Percentiles rank a stretch among this genome's conserved stretches.
These are phyloP conservation scores for Danio kyathit DNA, from an alignment of 2,797 vertebrate genomes.

Conservation along the genomic window DNA sequence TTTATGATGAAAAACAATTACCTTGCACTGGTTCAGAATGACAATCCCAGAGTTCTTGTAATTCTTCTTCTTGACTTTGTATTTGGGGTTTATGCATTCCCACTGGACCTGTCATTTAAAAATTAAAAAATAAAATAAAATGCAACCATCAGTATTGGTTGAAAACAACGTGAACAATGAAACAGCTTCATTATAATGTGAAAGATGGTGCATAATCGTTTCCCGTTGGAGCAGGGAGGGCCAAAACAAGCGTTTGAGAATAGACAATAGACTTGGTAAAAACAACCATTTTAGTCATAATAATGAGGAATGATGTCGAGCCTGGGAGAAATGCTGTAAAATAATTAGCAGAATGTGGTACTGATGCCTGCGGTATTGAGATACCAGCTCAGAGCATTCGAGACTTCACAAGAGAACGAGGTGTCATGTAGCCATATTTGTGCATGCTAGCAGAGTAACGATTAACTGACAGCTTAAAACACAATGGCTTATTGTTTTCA, in stretches of 20 bases:
- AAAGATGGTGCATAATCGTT: conserved; percentile 6
- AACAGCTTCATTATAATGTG: conserved; percentile 45
- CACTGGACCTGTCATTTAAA: conserved; percentile 82
- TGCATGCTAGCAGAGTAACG: conserved; percentile 24
- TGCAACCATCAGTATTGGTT: background rate
- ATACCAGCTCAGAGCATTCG: conserved; percentile 38
- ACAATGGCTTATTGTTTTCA: conserved; percentile 39
- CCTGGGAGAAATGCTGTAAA: conserved; percentile 36
- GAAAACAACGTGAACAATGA: background rate
- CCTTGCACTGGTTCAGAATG: conserved; percentile 97
- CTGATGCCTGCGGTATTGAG: conserved; percentile 47
- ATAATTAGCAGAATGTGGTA: conserved; percentile 50
- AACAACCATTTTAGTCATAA: conserved; percentile 37
- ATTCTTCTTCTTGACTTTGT: conserved; percentile 96
- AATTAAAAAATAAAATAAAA: background rate
- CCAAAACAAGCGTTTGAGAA: background rate
- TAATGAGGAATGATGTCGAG: conserved; percentile 43
- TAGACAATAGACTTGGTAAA: conserved; percentile 38
- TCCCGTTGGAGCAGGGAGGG: conserved; percentile 21
- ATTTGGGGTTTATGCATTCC: conserved; percentile 97
- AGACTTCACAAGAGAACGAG: conserved; percentile 33
- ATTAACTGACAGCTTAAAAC: conserved; percentile 30
- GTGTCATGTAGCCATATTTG: conserved; percentile 27
- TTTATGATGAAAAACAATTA: conserved; percentile 64
- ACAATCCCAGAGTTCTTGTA: conserved; percentile 98